These are phyloP conservation scores for Parascotia fuliginaria DNA, from an alignment of 2,888 invertebrate genomes.

Conservation along the genomic window DNA sequence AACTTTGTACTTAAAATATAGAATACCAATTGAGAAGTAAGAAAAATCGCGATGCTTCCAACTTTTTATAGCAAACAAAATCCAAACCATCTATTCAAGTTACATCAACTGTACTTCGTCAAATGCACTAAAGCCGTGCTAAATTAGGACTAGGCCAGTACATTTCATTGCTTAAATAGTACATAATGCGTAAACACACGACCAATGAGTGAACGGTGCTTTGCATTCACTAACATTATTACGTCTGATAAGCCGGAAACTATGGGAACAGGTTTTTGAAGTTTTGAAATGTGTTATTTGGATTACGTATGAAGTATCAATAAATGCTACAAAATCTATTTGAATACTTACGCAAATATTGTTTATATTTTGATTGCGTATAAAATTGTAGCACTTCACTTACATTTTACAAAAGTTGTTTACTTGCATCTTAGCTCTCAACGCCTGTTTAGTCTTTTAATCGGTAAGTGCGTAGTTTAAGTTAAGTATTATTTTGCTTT, in stretches of 20 bases:
- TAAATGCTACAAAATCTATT: slow-evolving; percentile 44
- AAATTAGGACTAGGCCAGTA: slow-evolving; percentile 44
- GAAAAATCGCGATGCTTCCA: too few species aligned
- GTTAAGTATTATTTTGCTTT: too few species aligned
- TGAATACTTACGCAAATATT: too few species aligned
- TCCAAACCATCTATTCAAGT: background rate
- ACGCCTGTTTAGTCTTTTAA: too few species aligned
- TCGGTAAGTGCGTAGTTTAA: too few species aligned
- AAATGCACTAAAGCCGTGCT: slow-evolving; percentile 24
- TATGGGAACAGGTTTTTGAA: slow-evolving; percentile 60
- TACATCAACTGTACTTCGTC: slow-evolving; percentile 17
- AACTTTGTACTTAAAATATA: too few species aligned
- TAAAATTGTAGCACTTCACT: too few species aligned
- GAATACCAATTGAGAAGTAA: too few species aligned
- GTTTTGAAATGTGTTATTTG: slow-evolving; percentile 68
- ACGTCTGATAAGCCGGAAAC: slow-evolving; percentile 62
- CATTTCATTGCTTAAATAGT: slow-evolving; percentile 40
- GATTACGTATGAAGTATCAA: slow-evolving; percentile 47
- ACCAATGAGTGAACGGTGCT: slow-evolving; percentile 30
- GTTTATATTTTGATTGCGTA: too few species aligned
- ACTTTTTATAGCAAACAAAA: too few species aligned
- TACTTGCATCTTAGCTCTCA: too few species aligned
- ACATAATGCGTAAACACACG: slow-evolving; percentile 44
- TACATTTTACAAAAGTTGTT: too few species aligned
- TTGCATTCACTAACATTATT: slow-evolving; percentile 49